Percentiles rank a stretch among this genome's conserved stretches.
phyloP scores from a whole-genome alignment of 2,797 vertebrate genomes.

The Anguilla marmorata region DNA sequence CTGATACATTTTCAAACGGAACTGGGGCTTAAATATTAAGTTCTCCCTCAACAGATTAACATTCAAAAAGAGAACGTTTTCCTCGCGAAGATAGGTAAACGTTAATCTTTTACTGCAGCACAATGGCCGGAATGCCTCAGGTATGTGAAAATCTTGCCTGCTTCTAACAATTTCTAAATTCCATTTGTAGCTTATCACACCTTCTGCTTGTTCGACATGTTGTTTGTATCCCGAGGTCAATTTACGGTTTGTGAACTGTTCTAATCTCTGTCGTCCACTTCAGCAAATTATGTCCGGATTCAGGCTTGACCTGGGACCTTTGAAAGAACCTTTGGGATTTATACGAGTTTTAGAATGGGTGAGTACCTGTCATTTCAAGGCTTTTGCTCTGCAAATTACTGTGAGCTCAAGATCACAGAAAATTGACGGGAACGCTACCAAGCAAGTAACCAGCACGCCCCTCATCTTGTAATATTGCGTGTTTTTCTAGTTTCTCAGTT shows the following conservation, averaged over 20 bases:
- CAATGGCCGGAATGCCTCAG: slow-evolving; percentile 32
- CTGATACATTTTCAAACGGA: neutral
- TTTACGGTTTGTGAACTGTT: neutral
- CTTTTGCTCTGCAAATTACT: neutral
- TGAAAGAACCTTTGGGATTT: slow-evolving; percentile 78
- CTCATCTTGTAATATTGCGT: neutral
- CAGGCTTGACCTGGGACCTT: slow-evolving; percentile 68
- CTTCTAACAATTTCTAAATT: neutral
- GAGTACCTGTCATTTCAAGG: slow-evolving; percentile 44
- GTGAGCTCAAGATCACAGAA: neutral
- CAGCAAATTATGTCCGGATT: slow-evolving; percentile 66
- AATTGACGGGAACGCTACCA: neutral
- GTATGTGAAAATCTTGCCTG: neutral
- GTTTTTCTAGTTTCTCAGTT: neutral
- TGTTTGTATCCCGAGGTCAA: neutral
- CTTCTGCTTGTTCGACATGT: neutral
- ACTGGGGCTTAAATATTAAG: neutral
- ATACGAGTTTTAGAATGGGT: slow-evolving; percentile 78
- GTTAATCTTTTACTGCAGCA: neutral
- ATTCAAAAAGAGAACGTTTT: neutral
- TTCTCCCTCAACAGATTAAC: neutral
- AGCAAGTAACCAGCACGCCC: neutral
- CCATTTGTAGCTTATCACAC: neutral
- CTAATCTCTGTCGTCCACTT: slow-evolving; percentile 24
- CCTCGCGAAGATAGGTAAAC: neutral